Conservation (phyloP, 2,888 invertebrate genomes). For the Tubiluchus corallicola region DNA sequence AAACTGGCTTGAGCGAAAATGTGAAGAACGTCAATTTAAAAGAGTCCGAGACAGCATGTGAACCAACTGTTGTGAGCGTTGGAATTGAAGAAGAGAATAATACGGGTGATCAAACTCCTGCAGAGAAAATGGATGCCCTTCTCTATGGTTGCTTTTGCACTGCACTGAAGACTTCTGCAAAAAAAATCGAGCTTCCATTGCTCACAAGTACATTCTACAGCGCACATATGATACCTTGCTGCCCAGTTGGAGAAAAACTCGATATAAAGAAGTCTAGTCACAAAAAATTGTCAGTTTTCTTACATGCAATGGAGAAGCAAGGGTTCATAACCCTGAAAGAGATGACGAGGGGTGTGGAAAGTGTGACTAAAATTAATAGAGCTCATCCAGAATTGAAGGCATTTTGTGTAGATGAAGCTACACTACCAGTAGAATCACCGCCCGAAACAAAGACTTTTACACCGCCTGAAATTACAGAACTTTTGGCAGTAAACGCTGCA, state of each 20-base stretch:
- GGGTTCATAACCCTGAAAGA: conserved; percentile 31
- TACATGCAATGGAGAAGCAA: conserved; percentile 52
- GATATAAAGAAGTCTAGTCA: conserved; percentile 74
- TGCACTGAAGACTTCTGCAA: conserved; percentile 52
- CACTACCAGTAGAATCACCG: neutral
- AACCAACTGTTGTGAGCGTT: no score
- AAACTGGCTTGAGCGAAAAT: neutral
- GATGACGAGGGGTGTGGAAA: conserved; percentile 56
- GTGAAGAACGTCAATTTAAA: no score
- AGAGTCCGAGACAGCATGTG: no score
- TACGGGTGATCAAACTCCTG: no score
- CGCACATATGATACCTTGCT: conserved; percentile 40
- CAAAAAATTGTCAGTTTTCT: conserved; percentile 69
- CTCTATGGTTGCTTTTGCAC: conserved; percentile 55
- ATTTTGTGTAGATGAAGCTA: conserved; percentile 16
- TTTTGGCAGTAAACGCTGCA: conserved; percentile 46
- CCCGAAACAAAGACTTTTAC: neutral
- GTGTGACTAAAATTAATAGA: conserved; percentile 43
- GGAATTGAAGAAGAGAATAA: neutral
- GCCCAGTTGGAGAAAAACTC: conserved; percentile 46
- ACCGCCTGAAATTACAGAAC: conserved; percentile 40
- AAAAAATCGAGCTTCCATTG: conserved; percentile 50
- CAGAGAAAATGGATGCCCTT: conserved; percentile 44
- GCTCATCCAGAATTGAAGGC: conserved; percentile 21
- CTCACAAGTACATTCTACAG: conserved; percentile 63